Conservation (phyloP, 2,797 vertebrate species). For the Enteromius paludinosus region DNA sequence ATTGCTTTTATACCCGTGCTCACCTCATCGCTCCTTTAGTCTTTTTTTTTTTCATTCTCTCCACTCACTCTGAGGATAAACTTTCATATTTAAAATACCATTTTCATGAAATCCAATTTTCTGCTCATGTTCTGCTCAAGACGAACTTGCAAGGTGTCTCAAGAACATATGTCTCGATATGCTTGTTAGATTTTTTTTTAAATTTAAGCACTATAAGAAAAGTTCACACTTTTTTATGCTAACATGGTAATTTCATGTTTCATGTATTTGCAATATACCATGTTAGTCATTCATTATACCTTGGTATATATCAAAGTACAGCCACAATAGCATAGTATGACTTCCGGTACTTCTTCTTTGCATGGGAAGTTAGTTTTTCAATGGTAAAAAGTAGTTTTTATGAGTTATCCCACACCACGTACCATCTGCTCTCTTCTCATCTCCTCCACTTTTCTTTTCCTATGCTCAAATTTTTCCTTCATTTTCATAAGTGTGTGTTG, state of each 20-base stretch:
- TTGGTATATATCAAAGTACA: background rate
- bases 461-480: background rate
- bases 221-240: background rate
- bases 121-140: background rate
- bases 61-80: slow-evolving; percentile 12
- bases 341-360: background rate
- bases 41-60: slow-evolving; percentile 46
- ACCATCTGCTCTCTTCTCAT: background rate
- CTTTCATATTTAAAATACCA: slow-evolving; percentile 21
- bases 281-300: background rate
- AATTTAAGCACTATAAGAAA: background rate
- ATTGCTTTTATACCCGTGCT: slow-evolving; percentile 35
- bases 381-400: background rate
- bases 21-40: slow-evolving; percentile 57
- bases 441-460: background rate
- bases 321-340: background rate
- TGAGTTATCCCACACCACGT: background rate
- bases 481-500: background rate
- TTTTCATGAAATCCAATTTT: slow-evolving; percentile 31
- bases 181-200: background rate
- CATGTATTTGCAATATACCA: background rate
- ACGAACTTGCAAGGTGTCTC: slow-evolving; percentile 2
- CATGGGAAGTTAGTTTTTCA: background rate
- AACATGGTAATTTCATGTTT: background rate
- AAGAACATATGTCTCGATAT: background rate